These are phyloP conservation scores for Pseudolaguvia tuberculata DNA, from an alignment of 2,113 vertebrate genomes.

Conservation along the genomic window DNA sequence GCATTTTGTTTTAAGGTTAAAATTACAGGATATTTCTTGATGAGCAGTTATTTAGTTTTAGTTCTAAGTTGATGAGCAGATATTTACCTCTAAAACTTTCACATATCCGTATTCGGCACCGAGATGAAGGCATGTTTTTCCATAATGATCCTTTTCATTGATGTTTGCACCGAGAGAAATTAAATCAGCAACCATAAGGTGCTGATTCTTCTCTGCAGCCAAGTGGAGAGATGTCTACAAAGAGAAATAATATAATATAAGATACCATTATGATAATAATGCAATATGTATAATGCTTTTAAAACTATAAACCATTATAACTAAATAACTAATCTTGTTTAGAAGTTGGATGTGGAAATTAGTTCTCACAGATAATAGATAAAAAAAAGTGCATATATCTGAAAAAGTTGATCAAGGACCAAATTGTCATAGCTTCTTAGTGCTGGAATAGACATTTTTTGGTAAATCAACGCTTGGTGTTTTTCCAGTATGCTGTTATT, in stretches of 20 bases:
- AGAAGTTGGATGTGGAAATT: too few species aligned
- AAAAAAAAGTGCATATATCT: too few species aligned
- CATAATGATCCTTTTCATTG: constrained; percentile 64
- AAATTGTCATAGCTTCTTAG: too few species aligned
- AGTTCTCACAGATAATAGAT: too few species aligned
- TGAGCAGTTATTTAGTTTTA: neutral
- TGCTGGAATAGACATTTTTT: too few species aligned
- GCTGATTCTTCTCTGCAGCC: constrained; percentile 78
- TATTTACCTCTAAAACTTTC: constrained; percentile 70
- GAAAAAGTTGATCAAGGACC: too few species aligned
- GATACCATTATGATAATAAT: neutral
- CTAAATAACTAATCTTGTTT: too few species aligned
- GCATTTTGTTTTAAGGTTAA: neutral
- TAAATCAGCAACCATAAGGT: constrained; percentile 76
- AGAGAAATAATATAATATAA: neutral
- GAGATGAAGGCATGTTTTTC: constrained; percentile 78
- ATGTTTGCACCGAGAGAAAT: constrained; percentile 72
- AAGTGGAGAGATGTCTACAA: constrained; percentile 76
- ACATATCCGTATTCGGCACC: constrained; percentile 77
- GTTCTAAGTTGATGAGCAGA: neutral
- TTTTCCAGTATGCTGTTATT: too few species aligned
- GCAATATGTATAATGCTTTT: too few species aligned
- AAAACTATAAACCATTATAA: too few species aligned
- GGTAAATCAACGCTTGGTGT: too few species aligned
- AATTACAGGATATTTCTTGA: neutral